These are phyloP conservation scores for Siniperca obscura DNA, from an alignment of 2,797 vertebrate species.

Conservation along the genomic window DNA sequence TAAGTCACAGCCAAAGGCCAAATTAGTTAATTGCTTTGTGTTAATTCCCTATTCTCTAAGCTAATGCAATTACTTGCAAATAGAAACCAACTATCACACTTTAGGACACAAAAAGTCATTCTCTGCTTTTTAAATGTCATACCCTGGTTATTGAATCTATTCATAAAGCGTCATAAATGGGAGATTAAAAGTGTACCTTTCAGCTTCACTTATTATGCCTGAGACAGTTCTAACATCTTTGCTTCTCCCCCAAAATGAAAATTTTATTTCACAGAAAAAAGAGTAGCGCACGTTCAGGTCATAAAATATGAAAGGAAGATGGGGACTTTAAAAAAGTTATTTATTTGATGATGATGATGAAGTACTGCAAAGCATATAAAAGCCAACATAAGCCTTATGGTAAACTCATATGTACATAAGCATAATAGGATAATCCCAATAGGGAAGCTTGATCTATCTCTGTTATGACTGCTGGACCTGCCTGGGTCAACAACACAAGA, in stretches of 20 bases:
- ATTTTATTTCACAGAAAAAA: constrained; percentile 3
- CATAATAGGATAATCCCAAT: constrained; percentile 61
- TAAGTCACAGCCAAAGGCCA: constrained; percentile 82
- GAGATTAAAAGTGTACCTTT: constrained; percentile 18
- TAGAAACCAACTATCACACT: constrained; percentile 77
- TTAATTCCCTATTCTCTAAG: constrained; percentile 79
- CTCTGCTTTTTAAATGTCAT: constrained; percentile 61
- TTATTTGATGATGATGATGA: constrained; percentile 22
- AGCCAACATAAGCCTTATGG: constrained; percentile 29
- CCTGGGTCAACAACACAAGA: constrained; percentile 47
- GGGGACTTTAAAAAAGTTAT: background rate
- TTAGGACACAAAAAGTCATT: constrained; percentile 64
- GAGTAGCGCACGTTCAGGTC: background rate
- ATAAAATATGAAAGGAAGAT: constrained; percentile 34
- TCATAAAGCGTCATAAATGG: constrained; percentile 40
- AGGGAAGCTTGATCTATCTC: constrained; percentile 49
- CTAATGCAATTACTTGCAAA: constrained; percentile 84
- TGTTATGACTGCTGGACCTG: constrained; percentile 55
- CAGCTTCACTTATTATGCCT: constrained; percentile 28
- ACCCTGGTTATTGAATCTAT: constrained; percentile 50
- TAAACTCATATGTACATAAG: constrained; percentile 30
- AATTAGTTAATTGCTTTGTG: constrained; percentile 81
- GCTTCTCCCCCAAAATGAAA: constrained; percentile 15
- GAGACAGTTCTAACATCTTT: constrained; percentile 21
- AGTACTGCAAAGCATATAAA: constrained; percentile 4